These are phyloP conservation scores for Neogobius melanostomus DNA, from an alignment of 2,113 vertebrate genomes.

Conservation along the genomic window DNA sequence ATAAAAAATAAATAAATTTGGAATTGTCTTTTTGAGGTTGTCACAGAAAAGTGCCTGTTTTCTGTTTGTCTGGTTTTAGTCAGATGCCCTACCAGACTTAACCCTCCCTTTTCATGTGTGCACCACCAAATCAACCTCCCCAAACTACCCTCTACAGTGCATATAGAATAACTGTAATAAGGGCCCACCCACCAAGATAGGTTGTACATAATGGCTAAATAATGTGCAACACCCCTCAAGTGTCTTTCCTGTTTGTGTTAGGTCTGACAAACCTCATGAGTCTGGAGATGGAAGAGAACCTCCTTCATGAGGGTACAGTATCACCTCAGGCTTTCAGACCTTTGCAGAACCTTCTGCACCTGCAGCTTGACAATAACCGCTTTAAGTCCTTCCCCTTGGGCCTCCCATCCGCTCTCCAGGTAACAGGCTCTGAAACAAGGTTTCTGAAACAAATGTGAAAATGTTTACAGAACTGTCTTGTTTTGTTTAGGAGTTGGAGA, in stretches of 20 bases:
- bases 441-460: background rate
- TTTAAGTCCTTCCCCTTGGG: slow-evolving; percentile 72
- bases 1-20: too few species aligned
- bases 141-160: too few species aligned
- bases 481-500: slow-evolving; percentile 69
- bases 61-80: too few species aligned
- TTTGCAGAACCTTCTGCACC: slow-evolving; percentile 66
- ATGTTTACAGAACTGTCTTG: background rate
- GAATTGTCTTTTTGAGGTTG: too few species aligned
- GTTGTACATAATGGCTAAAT: too few species aligned
- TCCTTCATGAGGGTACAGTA: slow-evolving; percentile 70
- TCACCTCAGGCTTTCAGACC: slow-evolving; percentile 69
- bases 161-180: too few species aligned
- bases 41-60: too few species aligned
- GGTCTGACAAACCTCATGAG: slow-evolving; percentile 76
- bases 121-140: too few species aligned
- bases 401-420: slow-evolving; percentile 78
- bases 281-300: slow-evolving; percentile 75
- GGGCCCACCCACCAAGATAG: too few species aligned
- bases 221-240: background rate
- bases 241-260: slow-evolving; percentile 18
- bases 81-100: too few species aligned
- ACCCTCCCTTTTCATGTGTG: too few species aligned
- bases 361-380: slow-evolving; percentile 73
- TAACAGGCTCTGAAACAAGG: slow-evolving; percentile 27